Conservation (phyloP, 2,797 vertebrate species). For the Chiloscyllium punctatum region DNA sequence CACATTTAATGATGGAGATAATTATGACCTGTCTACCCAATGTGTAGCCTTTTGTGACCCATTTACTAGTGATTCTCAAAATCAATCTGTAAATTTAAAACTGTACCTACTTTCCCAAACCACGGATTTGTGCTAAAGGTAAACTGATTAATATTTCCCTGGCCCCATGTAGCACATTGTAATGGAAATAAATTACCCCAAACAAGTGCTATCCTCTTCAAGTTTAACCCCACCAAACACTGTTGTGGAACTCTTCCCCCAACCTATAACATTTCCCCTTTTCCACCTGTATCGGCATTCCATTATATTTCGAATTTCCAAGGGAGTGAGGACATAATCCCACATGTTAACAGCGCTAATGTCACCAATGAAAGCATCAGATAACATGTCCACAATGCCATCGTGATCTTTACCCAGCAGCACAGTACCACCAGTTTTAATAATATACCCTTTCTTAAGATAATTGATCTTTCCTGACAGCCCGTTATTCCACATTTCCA, state of each 20-base stretch:
- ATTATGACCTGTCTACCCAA: background rate
- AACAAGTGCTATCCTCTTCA: constrained; percentile 62
- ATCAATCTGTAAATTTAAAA: background rate
- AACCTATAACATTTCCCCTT: constrained; percentile 66
- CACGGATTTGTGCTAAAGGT: background rate
- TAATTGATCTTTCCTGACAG: constrained; percentile 54
- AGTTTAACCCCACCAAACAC: constrained; percentile 67
- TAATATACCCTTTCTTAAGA: constrained; percentile 52
- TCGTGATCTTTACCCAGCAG: constrained; percentile 69
- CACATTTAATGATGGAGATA: background rate
- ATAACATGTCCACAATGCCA: constrained; percentile 62
- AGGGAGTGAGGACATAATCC: constrained; percentile 59
- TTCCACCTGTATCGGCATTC: constrained; percentile 50
- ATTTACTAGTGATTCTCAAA: background rate
- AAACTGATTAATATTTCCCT: background rate
- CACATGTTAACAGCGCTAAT: constrained; percentile 68
- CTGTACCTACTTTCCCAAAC: background rate
- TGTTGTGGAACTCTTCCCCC: constrained; percentile 65
- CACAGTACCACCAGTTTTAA: constrained; percentile 54
- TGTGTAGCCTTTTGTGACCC: background rate
- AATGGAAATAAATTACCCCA: constrained; percentile 45
- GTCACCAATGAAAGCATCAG: constrained; percentile 59
- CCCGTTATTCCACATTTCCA: constrained; percentile 65
- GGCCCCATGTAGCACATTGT: background rate
- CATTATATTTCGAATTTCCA: constrained; percentile 58